Percentiles rank a stretch among this genome's conserved stretches.
phyloP scores from a whole-genome alignment of 2,888 invertebrate genomes.

The Atrina japonica region DNA sequence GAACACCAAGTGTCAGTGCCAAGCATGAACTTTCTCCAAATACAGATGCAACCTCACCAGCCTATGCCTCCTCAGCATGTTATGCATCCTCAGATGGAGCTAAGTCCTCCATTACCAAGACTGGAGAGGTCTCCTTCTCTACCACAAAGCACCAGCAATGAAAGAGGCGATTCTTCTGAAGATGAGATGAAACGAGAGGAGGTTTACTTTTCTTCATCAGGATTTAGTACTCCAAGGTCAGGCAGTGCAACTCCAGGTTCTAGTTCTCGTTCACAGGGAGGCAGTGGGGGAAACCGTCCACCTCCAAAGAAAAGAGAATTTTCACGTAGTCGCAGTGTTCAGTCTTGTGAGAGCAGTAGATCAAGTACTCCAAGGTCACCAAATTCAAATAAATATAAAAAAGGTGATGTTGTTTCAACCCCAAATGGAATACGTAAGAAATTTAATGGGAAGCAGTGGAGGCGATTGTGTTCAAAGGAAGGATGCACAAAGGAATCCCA shows the following conservation, averaged over 20 bases:
- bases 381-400: slow-evolving; percentile 82
- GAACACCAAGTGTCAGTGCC: slow-evolving; percentile 53
- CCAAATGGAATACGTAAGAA: slow-evolving; percentile 98
- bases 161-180: slow-evolving; percentile 70
- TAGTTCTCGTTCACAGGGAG: slow-evolving; percentile 56
- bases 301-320: slow-evolving; percentile 74
- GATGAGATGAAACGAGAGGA: slow-evolving; percentile 75
- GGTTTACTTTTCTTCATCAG: slow-evolving; percentile 74
- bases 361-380: slow-evolving; percentile 79
- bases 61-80: slow-evolving; percentile 33
- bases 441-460: slow-evolving; percentile 99
- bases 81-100: slow-evolving; percentile 38
- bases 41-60: slow-evolving; percentile 38
- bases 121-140: slow-evolving; percentile 52
- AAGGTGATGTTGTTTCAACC: slow-evolving; percentile 97
- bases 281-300: slow-evolving; percentile 62
- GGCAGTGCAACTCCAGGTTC: slow-evolving; percentile 90
- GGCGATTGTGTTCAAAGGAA: slow-evolving; percentile 96
- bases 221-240: slow-evolving; percentile 83
- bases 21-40: slow-evolving; percentile 25
- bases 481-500: slow-evolving; percentile 98
- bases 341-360: slow-evolving; percentile 76
- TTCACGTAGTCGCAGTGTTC: slow-evolving; percentile 76
- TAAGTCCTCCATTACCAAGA: slow-evolving; percentile 32
- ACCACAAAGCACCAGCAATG: slow-evolving; percentile 60